Conservation (phyloP, 2,113 vertebrate species). For the Motacilla alba region DNA sequence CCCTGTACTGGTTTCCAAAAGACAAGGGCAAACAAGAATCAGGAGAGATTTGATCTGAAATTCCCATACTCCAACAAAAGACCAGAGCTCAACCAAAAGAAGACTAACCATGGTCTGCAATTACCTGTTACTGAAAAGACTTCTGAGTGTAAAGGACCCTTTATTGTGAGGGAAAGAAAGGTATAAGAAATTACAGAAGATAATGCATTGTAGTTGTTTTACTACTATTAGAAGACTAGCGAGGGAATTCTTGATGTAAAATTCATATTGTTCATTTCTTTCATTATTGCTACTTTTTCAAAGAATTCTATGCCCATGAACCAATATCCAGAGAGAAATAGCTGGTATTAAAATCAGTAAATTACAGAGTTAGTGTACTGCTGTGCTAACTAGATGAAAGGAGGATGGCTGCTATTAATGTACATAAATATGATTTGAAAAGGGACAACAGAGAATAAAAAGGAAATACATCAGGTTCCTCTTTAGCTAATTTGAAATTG, state of each 20-base stretch:
- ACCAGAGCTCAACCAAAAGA: not conserved
- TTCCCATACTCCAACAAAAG: not conserved
- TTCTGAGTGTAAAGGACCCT: not conserved
- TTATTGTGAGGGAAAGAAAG: not conserved
- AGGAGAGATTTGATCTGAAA: not conserved
- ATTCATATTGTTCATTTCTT: not conserved
- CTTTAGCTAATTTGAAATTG: not conserved
- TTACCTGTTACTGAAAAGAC: not conserved
- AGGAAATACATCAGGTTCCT: not conserved
- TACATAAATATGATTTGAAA: not conserved
- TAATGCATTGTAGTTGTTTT: not conserved
- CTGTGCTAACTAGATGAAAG: not conserved
- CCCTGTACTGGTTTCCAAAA: not conserved
- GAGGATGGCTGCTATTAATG: not conserved
- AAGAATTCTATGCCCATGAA: not conserved
- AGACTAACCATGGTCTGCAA: not conserved
- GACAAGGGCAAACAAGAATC: not conserved
- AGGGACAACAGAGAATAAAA: not conserved
- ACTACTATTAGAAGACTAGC: not conserved
- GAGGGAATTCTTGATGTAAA: not conserved
- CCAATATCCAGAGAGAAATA: not conserved
- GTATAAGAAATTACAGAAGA: not conserved
- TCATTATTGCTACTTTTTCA: not conserved
- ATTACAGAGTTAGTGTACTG: not conserved
- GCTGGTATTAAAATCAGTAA: slow-evolving; percentile 10